A percentile compares a stretch with the other conserved stretches of the same genome.
Evolutionary conservation across 2,888 invertebrate species (phyloP).

Genomic region (Endotricha flammealis): DNA sequence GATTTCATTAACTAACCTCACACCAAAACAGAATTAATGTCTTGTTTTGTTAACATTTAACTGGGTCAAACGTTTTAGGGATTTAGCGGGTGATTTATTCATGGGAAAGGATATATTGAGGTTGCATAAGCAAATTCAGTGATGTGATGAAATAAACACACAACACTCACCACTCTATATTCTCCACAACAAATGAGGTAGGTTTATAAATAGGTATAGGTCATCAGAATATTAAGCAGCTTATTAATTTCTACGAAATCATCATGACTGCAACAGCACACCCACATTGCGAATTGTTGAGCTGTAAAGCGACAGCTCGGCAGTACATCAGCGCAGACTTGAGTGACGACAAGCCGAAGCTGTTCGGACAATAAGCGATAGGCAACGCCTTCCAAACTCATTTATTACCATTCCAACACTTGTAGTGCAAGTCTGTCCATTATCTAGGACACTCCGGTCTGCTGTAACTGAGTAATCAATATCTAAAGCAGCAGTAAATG

Average conservation of each 20-base stretch:
- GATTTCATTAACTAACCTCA: background rate
- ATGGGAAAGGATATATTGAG: conserved; percentile 11
- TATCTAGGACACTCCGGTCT: conserved; percentile 19
- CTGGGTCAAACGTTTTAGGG: conserved; percentile 4
- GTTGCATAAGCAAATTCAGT: conserved; percentile 10
- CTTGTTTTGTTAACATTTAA: conserved; percentile 13
- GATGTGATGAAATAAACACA: conserved; percentile 9
- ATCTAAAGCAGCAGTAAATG: conserved; percentile 27
- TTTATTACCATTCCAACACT: conserved; percentile 27
- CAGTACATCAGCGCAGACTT: conserved; percentile 17
- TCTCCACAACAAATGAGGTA: background rate
- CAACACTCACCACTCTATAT: conserved; percentile 1
- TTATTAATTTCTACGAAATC: conserved; percentile 2
- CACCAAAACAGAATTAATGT: background rate
- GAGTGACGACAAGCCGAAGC: conserved; percentile 26
- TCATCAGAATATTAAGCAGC: background rate
- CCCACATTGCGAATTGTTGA: conserved; percentile 9
- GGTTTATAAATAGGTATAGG: background rate
- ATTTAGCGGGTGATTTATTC: conserved; percentile 5
- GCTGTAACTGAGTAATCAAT: conserved; percentile 36
- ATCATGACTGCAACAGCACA: background rate
- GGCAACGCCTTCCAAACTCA: conserved; percentile 32
- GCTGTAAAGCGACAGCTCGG: too few species aligned
- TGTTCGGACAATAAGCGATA: conserved; percentile 33
- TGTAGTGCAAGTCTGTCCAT: conserved; percentile 21